Evolutionary conservation across 2,888 invertebrate genomes (phyloP).

Genomic region (Tenthredo distinguenda): DNA sequence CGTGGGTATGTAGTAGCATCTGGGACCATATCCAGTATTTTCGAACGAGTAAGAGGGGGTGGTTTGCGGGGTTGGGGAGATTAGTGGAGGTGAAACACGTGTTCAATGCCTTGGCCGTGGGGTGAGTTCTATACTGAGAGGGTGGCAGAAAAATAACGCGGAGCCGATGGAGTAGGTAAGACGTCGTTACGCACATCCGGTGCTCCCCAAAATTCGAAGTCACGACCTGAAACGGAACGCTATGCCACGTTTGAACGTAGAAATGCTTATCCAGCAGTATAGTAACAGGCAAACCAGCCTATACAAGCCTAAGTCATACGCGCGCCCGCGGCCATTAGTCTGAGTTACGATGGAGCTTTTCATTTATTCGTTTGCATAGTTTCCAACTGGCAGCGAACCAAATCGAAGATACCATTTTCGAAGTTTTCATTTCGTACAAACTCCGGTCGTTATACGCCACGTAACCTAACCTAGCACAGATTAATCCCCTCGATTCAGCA

Average conservation of each 20-base stretch:
- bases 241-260: constrained; percentile 51
- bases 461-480: constrained; percentile 9
- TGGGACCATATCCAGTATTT: constrained; percentile 71
- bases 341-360: constrained; percentile 65
- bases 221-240: constrained; percentile 56
- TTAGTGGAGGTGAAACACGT: constrained; percentile 77
- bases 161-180: constrained; percentile 75
- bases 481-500: constrained; percentile 35
- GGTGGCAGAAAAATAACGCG: constrained; percentile 74
- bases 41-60: constrained; percentile 59
- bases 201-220: constrained; percentile 63
- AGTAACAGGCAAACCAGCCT: constrained; percentile 59
- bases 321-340: constrained; percentile 70
- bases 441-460: constrained; percentile 28
- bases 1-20: constrained; percentile 72
- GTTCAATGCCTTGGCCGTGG: constrained; percentile 70
- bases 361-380: constrained; percentile 62
- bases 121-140: constrained; percentile 58
- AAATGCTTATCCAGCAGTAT: constrained; percentile 57
- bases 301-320: constrained; percentile 68
- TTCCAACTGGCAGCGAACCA: constrained; percentile 72
- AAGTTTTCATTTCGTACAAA: constrained; percentile 49
- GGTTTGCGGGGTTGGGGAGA: constrained; percentile 62
- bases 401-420: constrained; percentile 70
- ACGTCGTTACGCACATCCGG: constrained; percentile 77